phyloP scores from a whole-genome alignment of 1,140 invertebrate genomes.

The Pinna nobilis region DNA sequence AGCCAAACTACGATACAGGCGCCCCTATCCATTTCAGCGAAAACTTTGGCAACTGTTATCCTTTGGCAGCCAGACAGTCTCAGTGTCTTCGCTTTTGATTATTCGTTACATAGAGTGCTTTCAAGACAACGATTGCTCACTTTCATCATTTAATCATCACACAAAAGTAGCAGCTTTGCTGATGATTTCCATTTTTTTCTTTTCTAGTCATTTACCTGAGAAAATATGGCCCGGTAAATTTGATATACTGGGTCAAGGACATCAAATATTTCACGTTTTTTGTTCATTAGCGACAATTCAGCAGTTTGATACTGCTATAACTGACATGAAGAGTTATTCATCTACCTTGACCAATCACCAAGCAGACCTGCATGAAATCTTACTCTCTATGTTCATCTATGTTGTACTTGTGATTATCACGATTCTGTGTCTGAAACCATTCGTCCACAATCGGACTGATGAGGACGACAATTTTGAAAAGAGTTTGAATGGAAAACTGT shows the following conservation, averaged over 20 bases:
- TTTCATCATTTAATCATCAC: constrained; percentile 33
- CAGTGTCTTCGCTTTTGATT: constrained; percentile 12
- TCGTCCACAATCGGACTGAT: background rate
- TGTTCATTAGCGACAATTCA: constrained; percentile 62
- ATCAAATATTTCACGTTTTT: constrained; percentile 73
- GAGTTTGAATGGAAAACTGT: no score
- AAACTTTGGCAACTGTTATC: constrained; percentile 48
- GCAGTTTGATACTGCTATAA: constrained; percentile 40
- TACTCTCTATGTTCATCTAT: background rate
- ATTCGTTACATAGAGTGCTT: constrained; percentile 27
- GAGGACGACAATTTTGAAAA: background rate
- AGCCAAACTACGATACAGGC: constrained; percentile 42
- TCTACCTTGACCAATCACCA: background rate
- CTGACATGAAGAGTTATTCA: background rate
- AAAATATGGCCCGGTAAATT: constrained; percentile 72
- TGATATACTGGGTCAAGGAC: constrained; percentile 74
- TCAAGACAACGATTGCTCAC: background rate
- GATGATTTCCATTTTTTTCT: constrained; percentile 61
- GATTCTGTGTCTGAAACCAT: background rate
- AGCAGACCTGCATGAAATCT: background rate
- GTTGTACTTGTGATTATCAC: background rate
- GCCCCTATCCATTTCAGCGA: constrained; percentile 49
- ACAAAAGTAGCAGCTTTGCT: constrained; percentile 12
- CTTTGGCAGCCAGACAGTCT: constrained; percentile 20
- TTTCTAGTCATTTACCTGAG: constrained; percentile 73